These are phyloP conservation scores for Macrophya annulata DNA, from an alignment of 2,888 invertebrate species.

Conservation along the genomic window DNA sequence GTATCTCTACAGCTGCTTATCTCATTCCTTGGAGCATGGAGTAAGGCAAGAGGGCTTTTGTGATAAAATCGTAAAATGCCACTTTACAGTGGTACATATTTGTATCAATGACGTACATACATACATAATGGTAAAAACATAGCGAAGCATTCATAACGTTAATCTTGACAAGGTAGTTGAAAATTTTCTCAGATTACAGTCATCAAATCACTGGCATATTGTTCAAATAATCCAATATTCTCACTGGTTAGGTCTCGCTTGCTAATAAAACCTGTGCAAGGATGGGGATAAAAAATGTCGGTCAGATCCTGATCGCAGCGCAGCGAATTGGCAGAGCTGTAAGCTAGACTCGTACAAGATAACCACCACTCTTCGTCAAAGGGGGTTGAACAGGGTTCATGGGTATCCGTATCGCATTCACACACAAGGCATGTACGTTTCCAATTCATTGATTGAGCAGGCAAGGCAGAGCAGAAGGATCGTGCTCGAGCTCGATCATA, in stretches of 20 bases:
- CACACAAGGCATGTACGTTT: constrained; percentile 58
- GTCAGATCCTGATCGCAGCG: constrained; percentile 40
- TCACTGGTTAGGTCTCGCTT: neutral
- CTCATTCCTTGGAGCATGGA: neutral
- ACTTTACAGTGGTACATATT: neutral
- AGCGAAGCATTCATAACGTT: neutral
- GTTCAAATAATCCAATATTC: constrained; percentile 14
- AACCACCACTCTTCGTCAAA: constrained; percentile 56
- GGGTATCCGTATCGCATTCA: constrained; percentile 56
- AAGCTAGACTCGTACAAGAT: constrained; percentile 56
- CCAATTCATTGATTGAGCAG: constrained; percentile 59
- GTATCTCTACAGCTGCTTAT: neutral
- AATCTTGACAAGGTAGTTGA: neutral
- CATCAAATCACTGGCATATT: neutral
- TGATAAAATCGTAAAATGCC: neutral
- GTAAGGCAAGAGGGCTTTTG: neutral
- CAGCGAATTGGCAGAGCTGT: constrained; percentile 55
- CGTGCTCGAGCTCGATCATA: constrained; percentile 55
- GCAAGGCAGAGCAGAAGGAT: constrained; percentile 54
- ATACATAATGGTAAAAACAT: neutral
- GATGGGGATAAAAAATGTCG: constrained; percentile 40
- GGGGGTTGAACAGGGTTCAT: constrained; percentile 44
- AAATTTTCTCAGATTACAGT: neutral
- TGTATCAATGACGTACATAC: neutral
- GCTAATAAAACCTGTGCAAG: constrained; percentile 52